Conservation (phyloP, 2,113 vertebrate species). For the Gavia stellata region DNA sequence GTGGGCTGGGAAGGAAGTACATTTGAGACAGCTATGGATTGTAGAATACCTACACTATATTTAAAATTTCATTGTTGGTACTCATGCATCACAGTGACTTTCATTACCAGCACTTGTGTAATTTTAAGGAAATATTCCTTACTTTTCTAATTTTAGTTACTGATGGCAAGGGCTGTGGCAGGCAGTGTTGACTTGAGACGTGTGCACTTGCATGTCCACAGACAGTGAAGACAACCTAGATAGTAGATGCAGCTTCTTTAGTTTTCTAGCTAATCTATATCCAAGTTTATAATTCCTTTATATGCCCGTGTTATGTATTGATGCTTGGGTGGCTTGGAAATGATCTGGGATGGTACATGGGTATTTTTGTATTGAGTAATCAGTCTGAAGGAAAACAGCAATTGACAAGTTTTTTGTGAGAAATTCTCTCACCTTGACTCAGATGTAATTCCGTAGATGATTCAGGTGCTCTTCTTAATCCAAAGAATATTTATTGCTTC, state of each 20-base stretch:
- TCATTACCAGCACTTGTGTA: neutral
- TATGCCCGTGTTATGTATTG: neutral
- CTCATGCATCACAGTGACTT: neutral
- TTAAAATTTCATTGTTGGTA: neutral
- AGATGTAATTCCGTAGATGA: neutral
- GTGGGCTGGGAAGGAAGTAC: neutral
- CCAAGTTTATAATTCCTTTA: neutral
- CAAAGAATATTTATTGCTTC: neutral
- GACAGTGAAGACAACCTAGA: neutral
- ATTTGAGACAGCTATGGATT: neutral
- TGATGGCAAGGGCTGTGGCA: neutral
- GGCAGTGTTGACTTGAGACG: neutral
- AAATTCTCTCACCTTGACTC: neutral
- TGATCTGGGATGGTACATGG: neutral
- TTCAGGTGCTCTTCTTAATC: neutral
- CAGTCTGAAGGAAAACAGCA: neutral
- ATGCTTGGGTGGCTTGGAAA: neutral
- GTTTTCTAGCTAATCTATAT: neutral
- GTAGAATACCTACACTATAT: neutral
- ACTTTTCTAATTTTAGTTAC: neutral
- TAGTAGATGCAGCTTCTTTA: neutral
- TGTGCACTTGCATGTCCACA: rapidly evolving
- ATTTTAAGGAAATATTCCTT: neutral
- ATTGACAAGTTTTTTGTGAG: rapidly evolving
- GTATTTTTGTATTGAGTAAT: neutral